Evolutionary conservation across 1,140 invertebrate species (phyloP), one percentile per base, ranked within the genome.

Genomic region (Tetramorium alpestre): DNA sequence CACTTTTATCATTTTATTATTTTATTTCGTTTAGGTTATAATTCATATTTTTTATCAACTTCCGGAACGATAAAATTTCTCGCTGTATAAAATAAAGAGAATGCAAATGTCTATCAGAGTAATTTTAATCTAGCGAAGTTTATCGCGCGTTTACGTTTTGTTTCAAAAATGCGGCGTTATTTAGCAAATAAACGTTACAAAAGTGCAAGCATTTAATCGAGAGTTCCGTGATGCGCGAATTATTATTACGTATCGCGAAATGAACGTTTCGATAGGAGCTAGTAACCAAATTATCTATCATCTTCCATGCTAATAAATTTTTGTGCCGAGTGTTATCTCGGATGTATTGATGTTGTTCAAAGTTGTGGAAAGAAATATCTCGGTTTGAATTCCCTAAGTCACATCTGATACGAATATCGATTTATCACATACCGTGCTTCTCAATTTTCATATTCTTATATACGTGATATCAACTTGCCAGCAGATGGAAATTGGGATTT

Each of bases 271-370:
- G 33, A 67, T 7, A 38, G 8, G n/a, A 44, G 7, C 16, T 11
- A 49, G 25, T 70, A 16, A 18, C 8, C 11, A 82, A 56, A 82
- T 81, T 70, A 72, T 81, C 60, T 72, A 5, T 22, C 38, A 58
- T 25, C 38, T 82, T 82, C 64, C 78, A 38, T 67, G 65, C 78
- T 72, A 82, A 82, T 82, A 54, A 58, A 44, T 82, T 72, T 41
- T 22, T 28, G 18, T 18, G 6, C 4, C 16, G 2, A 62, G 5
- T 18, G 33, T 82, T 82, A 82, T 73, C 80, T 56, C 38, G 6
- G 2, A 72, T 58, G 51, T 22, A 82, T 82, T 69, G 33, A 54
- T 18, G 62, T 25, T 82, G 33, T 58, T 82, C 70, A 73, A 47
- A 73, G 54, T 69, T 28, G 62, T 3, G 67, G 67, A 82, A 82